phyloP scores from a whole-genome alignment of 2,113 vertebrate species.

The Psettodes erumei region DNA sequence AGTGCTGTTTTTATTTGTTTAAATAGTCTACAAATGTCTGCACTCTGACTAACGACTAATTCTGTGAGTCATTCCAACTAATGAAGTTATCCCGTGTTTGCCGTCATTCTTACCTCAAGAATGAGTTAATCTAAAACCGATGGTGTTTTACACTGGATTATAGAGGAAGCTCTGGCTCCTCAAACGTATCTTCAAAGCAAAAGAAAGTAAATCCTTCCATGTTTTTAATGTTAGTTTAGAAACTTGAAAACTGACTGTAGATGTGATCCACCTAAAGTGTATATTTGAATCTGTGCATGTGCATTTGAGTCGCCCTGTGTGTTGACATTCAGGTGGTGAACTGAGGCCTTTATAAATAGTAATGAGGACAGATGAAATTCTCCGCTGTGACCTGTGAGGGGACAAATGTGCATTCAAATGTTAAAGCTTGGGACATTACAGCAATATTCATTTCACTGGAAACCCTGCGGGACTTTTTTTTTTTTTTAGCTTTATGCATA shows the following conservation, averaged over 20 bases:
- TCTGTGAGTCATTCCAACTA: background rate
- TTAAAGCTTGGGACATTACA: background rate
- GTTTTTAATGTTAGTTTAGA: background rate
- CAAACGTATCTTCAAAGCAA: background rate
- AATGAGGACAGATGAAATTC: constrained; percentile 49
- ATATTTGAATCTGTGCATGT: background rate
- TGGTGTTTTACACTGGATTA: background rate
- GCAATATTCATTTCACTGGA: constrained; percentile 9
- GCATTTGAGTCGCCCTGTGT: background rate
- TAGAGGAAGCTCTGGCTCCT: background rate
- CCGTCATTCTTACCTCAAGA: background rate
- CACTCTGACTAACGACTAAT: too few species aligned
- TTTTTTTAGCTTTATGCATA: background rate
- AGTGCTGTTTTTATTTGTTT: background rate
- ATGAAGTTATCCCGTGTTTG: background rate
- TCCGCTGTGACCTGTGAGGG: constrained; percentile 30
- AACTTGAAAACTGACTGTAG: background rate
- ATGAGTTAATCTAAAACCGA: background rate
- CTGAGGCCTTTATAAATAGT: constrained; percentile 51
- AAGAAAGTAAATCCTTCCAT: background rate
- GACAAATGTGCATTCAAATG: constrained; percentile 38
- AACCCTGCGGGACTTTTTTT: constrained; percentile 20
- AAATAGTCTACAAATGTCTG: background rate
- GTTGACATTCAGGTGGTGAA: constrained; percentile 45
- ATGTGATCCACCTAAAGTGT: background rate